These are phyloP conservation scores for Acrocyrtus sp. DNA, from an alignment of 2,888 invertebrate species.

Conservation along the genomic window DNA sequence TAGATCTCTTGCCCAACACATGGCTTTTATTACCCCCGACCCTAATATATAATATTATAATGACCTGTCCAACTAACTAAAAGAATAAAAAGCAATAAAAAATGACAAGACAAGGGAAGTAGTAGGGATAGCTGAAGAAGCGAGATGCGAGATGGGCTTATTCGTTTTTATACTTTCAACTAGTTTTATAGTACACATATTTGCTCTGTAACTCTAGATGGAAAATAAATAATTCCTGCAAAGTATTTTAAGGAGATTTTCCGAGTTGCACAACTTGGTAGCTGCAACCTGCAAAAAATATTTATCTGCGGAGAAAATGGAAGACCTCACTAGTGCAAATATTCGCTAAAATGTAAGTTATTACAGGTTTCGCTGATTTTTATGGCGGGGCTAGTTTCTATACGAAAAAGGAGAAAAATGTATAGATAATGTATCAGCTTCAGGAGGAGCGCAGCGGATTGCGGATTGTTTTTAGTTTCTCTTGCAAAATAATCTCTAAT, in stretches of 20 bases:
- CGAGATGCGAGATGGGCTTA: too few relatives aligned
- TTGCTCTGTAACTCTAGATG: background rate
- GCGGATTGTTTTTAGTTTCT: too few relatives aligned
- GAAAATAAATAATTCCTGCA: background rate
- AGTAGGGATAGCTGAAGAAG: too few relatives aligned
- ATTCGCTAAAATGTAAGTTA: too few relatives aligned
- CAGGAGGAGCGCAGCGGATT: too few relatives aligned
- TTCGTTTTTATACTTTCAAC: background rate
- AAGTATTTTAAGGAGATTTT: too few relatives aligned
- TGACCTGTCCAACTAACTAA: slow-evolving; percentile 38
- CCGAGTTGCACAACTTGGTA: too few relatives aligned
- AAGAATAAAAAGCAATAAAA: slow-evolving; percentile 2
- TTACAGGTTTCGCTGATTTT: too few relatives aligned
- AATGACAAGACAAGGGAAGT: background rate
- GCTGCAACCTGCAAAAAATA: background rate
- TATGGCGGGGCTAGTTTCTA: too few relatives aligned
- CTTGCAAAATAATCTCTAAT: too few relatives aligned
- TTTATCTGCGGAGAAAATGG: background rate
- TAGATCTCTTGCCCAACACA: slow-evolving; percentile 17
- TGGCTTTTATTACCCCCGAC: slow-evolving; percentile 40
- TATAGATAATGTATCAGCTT: too few relatives aligned
- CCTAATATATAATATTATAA: slow-evolving; percentile 50
- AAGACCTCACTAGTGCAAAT: background rate
- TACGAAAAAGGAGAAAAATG: too few relatives aligned
- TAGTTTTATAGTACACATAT: background rate